These are phyloP conservation scores for Schizaphis graminum DNA, from an alignment of 2,888 invertebrate genomes.

Conservation along the genomic window DNA sequence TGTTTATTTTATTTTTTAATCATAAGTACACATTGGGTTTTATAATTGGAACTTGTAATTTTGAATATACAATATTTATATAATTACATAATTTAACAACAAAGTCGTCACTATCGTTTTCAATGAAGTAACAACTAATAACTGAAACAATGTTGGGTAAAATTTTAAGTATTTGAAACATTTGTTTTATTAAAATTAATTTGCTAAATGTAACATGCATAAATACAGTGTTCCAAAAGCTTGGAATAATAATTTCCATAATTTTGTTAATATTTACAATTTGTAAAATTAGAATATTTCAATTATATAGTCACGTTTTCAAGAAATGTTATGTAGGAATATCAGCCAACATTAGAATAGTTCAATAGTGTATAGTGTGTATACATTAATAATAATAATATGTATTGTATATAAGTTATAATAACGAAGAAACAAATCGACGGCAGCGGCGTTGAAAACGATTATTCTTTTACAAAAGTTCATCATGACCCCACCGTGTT, in stretches of 20 bases:
- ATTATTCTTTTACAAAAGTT: slow-evolving; percentile 14
- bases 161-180: slow-evolving; percentile 13
- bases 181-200: slow-evolving; percentile 35
- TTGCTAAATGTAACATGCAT: slow-evolving; percentile 26
- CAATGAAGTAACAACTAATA: slow-evolving; percentile 8
- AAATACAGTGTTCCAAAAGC: slow-evolving; percentile 38
- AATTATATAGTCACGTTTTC: not conserved
- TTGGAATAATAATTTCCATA: slow-evolving; percentile 32
- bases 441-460: not conserved
- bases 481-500: not conserved
- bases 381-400: not conserved
- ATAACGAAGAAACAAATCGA: not conserved
- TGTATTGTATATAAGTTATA: not conserved
- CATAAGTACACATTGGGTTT: slow-evolving; percentile 2
- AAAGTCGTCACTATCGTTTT: not conserved
- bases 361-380: not conserved
- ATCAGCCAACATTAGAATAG: not conserved
- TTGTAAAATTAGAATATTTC: not conserved
- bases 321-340: not conserved
- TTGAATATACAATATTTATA: slow-evolving; percentile 24
- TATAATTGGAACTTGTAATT: not conserved
- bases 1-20: slow-evolving; percentile 8
- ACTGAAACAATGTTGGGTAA: not conserved
- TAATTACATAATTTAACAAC: slow-evolving; percentile 29
- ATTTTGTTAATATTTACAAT: slow-evolving; percentile 37